Evolutionary conservation across 2,888 invertebrate genomes (phyloP).

Genomic region (Gerris lacustris): DNA sequence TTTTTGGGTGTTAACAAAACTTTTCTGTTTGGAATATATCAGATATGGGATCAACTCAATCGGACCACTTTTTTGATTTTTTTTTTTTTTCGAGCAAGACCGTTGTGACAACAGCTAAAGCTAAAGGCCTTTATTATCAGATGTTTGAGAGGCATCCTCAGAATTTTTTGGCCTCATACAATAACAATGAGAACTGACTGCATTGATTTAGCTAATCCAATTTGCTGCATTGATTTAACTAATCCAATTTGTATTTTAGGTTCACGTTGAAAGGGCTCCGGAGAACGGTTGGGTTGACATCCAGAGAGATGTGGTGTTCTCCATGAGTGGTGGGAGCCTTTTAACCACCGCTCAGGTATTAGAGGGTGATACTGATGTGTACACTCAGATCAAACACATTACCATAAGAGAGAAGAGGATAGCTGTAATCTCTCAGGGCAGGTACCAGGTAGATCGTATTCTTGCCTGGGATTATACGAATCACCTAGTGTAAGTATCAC

Average conservation of each 20-base stretch:
- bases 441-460: slow-evolving; percentile 69
- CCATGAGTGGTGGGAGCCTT: slow-evolving; percentile 71
- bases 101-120: no score
- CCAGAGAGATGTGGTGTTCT: slow-evolving; percentile 70
- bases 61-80: no score
- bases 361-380: slow-evolving; percentile 70
- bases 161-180: no score
- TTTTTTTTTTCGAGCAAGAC: no score
- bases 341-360: neutral
- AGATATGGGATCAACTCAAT: no score
- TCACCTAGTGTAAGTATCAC: slow-evolving; percentile 57
- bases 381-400: slow-evolving; percentile 78
- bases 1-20: no score
- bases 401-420: slow-evolving; percentile 63
- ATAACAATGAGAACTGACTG: no score
- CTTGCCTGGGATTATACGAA: slow-evolving; percentile 73
- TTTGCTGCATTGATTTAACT: slow-evolving; percentile 17
- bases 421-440: slow-evolving; percentile 72
- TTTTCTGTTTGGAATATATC: no score
- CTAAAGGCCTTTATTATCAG: no score
- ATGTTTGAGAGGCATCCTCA: no score
- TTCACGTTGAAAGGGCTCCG: slow-evolving; percentile 68
- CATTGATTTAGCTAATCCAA: neutral
- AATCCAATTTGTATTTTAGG: slow-evolving; percentile 41
- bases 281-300: slow-evolving; percentile 78